Evolutionary conservation across 2,797 vertebrate species (phyloP), one percentile per base, ranked within the genome.

Genomic region (Sebastes minor): DNA sequence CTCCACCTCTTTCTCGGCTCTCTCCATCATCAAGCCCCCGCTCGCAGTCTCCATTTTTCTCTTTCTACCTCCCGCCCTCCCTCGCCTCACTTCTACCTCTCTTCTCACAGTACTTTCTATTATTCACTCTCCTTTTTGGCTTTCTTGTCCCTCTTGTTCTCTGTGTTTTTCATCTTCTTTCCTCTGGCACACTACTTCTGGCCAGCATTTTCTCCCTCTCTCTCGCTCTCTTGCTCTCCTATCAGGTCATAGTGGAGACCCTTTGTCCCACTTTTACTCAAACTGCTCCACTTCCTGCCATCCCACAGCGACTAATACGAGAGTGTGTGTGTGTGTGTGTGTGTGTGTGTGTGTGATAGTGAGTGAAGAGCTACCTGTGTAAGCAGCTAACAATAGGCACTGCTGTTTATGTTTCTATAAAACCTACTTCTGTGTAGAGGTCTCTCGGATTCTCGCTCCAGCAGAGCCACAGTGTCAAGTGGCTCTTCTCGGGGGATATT

Each of bases 221-320:
- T 73, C n/a, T 76, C 65, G 73, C 72, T 71, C 49, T 61, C 53
- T 71, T n/a, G 73, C 66, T 76, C 42, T 55, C 23, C 33, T 35
- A 61, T 81, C 80, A 82, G 90, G 91, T 92, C 87, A 87, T 53
- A 53, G 76, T 85, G 80, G 79, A 91, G 81, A 92, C 76, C 90
- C 61, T 82, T 62, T 89, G 92, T 91, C 90, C 94, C 86, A 94
- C 84, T 95, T 94, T 89, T 79, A 78, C 81, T 69, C 25, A 85
- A 84, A 63, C 68, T 91, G 87, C 78, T 86, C 89, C 80, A 92
- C 76, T 92, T 89, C 55, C 12, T 74, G 81, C 65, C 22, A 42
- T 81, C 87, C 89, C 88, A 87, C n/a, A 64, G 83, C 5, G 57
- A 49, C 66, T 71, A 11, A 46, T 46, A 46, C 16, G 14, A 46